Evolutionary conservation across 2,888 invertebrate species (phyloP).

Genomic region (Oxycera nigricornis): DNA sequence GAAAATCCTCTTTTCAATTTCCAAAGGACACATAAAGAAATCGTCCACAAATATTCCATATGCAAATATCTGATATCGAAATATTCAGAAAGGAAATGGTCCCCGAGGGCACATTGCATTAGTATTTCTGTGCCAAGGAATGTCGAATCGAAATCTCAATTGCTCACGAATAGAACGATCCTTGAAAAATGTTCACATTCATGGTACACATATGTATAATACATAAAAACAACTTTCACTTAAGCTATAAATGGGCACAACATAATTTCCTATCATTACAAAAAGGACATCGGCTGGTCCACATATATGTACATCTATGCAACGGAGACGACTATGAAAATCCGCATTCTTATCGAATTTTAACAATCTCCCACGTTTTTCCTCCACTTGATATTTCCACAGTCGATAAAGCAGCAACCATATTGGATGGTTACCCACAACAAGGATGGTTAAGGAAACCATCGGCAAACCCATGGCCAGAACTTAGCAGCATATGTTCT

Average conservation of each 20-base stretch:
- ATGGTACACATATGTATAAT: background rate
- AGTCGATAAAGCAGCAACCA: background rate
- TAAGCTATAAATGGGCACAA: conserved; percentile 35
- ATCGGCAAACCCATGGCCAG: background rate
- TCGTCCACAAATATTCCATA: background rate
- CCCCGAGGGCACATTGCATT: background rate
- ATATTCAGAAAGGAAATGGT: conserved; percentile 22
- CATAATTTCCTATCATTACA: conserved; percentile 36
- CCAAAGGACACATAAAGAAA: background rate
- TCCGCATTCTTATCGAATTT: conserved; percentile 34
- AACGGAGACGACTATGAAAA: conserved; percentile 10
- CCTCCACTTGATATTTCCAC: background rate
- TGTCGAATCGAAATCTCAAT: background rate
- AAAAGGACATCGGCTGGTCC: conserved; percentile 1
- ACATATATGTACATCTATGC: background rate
- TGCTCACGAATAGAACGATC: background rate
- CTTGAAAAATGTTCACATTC: background rate
- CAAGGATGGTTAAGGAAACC: conserved; percentile 1
- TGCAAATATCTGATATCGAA: conserved; percentile 16
- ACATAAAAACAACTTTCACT: conserved; percentile 33
- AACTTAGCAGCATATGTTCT: conserved; percentile 15
- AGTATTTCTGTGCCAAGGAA: background rate
- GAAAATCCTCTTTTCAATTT: conserved; percentile 24
- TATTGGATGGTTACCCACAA: conserved; percentile 13
- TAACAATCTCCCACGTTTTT: conserved; percentile 14